Base-by-base conservation (phyloP, 2,797 vertebrate species). In the Macropodus opercularis region DNA sequence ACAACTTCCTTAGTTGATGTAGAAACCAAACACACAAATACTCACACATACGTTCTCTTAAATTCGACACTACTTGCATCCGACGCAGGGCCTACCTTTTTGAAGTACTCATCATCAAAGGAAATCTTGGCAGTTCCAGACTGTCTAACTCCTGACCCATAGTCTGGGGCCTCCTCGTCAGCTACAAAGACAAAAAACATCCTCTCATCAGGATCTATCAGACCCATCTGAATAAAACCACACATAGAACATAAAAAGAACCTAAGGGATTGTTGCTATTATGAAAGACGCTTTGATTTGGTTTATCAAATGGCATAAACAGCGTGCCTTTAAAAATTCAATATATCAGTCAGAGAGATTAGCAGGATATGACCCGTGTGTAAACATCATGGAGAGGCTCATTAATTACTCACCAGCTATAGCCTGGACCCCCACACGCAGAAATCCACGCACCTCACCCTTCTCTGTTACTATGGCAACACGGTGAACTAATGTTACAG, bases 41-140 rank as follows among this genome's bases (percentile, higher is more conserved):
- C 60, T 59, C 39, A 31, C 12, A 14, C 8, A 23, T 2, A 39
- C 22, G 8, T n/a, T 52, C 24, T 64, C 35, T 11, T 19, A 53
- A 52, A 22, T 41, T 47, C 42, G 9, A 59, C 57, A 63, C 10
- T 13, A 13, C 59, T 63, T 64, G 69, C 17, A 58, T 79, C 47
- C 44, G 39, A 66, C 24, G 59, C 15, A 0, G 23, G 57, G 58
- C 79, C 87, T 90, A 98, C 98, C 95, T 96, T 95, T 88, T 92
- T 94, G 87, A 98, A 98, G 87, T 95, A 97, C 31, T 98, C 96
- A 3, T 99, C 95, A 86, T 98, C 95, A 64, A 99, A 99, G 23
- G 98, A 99, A 85, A 99, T 98, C 86, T 99, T 99, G 70, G 98
- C 97, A 0, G 96, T 99, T 80, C 98, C 97, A 3, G 98, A 99